Evolutionary conservation across 1,140 invertebrate genomes (phyloP).

Genomic region (Drosophila baimaii): DNA sequence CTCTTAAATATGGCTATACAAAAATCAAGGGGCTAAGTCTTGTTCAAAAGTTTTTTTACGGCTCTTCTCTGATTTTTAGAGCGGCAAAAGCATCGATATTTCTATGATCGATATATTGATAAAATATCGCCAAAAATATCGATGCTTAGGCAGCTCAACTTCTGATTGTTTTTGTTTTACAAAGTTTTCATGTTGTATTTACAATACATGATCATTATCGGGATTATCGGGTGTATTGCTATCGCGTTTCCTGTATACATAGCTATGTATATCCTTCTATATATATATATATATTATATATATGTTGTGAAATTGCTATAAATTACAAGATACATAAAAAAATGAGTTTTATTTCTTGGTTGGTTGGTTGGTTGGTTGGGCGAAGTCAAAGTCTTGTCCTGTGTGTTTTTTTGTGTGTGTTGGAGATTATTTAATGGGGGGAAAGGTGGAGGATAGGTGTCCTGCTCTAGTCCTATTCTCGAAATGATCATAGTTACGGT

Average conservation of each 20-base stretch:
- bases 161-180: slow-evolving; percentile 36
- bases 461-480: slow-evolving; percentile 26
- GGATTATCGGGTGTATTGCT: slow-evolving; percentile 30
- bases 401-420: slow-evolving; percentile 12
- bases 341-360: slow-evolving; percentile 27
- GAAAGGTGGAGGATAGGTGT: slow-evolving; percentile 3
- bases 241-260: slow-evolving; percentile 41
- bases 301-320: slow-evolving; percentile 52
- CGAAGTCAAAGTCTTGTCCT: slow-evolving; percentile 19
- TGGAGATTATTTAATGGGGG: slow-evolving; percentile 25
- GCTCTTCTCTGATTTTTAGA: slow-evolving; percentile 37
- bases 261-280: slow-evolving; percentile 9
- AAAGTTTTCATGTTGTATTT: slow-evolving; percentile 52
- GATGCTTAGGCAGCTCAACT: not conserved
- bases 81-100: not conserved
- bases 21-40: slow-evolving; percentile 57
- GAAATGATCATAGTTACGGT: slow-evolving; percentile 41
- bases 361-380: slow-evolving; percentile 3
- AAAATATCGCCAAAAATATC: not conserved
- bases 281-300: slow-evolving; percentile 24
- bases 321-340: slow-evolving; percentile 59
- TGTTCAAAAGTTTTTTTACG: slow-evolving; percentile 42
- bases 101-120: not conserved
- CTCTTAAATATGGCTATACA: slow-evolving; percentile 38
- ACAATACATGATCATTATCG: slow-evolving; percentile 51